These are phyloP conservation scores for Diplodus puntazzo DNA, from an alignment of 2,797 vertebrate species.

Conservation along the genomic window DNA sequence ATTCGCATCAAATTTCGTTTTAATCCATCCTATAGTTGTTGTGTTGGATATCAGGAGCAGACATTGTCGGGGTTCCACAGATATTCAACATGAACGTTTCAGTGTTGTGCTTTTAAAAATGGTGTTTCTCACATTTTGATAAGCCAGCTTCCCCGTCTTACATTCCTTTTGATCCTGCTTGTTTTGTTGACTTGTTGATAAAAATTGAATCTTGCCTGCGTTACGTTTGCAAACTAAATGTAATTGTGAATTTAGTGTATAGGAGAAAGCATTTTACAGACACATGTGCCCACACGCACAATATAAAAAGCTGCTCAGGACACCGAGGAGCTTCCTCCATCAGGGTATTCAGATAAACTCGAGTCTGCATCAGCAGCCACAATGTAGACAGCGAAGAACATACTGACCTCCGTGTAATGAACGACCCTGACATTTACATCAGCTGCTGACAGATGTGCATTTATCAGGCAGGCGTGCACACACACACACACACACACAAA, in stretches of 20 bases:
- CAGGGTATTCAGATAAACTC: constrained; percentile 19
- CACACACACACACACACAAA: constrained; percentile 1
- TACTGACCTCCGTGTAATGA: constrained; percentile 55
- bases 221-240: not conserved
- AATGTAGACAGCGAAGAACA: constrained; percentile 25
- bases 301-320: not conserved
- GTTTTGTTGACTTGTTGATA: not conserved
- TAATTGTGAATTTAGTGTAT: not conserved
- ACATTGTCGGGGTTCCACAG: constrained; percentile 14
- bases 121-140: not conserved
- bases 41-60: not conserved
- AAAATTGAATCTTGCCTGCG: not conserved
- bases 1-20: not conserved
- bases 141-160: not conserved
- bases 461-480: constrained; percentile 38
- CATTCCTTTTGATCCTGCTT: not conserved
- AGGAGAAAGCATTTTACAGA: not conserved
- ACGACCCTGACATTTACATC: constrained; percentile 64
- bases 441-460: constrained; percentile 57
- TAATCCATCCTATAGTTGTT: not conserved
- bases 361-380: not conserved
- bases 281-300: not conserved
- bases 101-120: not conserved
- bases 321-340: not conserved
- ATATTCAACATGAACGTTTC: not conserved